Conservation (phyloP, 2,113 vertebrate species). For the Cebidichthys violaceus region DNA sequence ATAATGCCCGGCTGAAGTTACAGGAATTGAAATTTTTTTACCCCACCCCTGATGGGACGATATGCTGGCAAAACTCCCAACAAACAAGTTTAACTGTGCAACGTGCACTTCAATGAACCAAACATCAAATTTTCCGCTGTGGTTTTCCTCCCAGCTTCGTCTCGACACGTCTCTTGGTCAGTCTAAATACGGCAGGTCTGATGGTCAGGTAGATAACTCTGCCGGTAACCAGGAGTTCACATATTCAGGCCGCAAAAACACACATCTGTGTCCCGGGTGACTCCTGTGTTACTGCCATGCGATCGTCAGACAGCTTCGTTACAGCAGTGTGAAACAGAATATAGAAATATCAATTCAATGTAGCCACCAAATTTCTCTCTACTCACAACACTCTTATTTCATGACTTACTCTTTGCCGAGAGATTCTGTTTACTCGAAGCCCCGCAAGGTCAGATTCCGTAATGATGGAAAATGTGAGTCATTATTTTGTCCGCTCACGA, state of each 20-base stretch:
- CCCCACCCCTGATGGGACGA: neutral
- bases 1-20: neutral
- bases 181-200: slow-evolving; percentile 11
- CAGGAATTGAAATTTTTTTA: neutral
- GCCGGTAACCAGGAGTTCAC: neutral
- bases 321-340: neutral
- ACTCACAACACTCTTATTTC: slow-evolving; percentile 8
- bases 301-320: neutral
- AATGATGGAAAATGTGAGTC: slow-evolving; percentile 70
- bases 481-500: slow-evolving; percentile 56
- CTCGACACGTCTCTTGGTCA: neutral
- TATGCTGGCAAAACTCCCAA: neutral
- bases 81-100: neutral
- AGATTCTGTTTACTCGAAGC: slow-evolving; percentile 43
- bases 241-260: neutral
- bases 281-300: neutral
- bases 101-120: neutral
- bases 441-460: slow-evolving; percentile 40
- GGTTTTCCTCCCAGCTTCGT: slow-evolving; percentile 4
- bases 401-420: slow-evolving; percentile 4
- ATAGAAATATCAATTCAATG: neutral
- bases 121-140: neutral
- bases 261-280: neutral
- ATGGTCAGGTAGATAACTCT: neutral
- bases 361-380: neutral